phyloP scores from a whole-genome alignment of 2,797 vertebrate species.

The Selene dorsalis region DNA sequence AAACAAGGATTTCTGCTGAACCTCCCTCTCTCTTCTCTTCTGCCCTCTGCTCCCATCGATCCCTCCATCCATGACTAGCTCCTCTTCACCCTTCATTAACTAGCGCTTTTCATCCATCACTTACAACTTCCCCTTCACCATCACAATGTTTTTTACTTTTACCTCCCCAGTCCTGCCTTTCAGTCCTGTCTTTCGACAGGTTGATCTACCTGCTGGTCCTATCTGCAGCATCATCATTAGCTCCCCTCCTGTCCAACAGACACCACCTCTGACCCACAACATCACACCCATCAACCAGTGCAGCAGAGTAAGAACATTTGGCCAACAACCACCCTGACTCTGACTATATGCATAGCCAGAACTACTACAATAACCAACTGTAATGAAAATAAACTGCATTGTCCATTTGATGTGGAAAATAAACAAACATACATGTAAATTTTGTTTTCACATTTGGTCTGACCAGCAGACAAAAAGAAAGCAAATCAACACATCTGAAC shows the following conservation, averaged over 20 bases:
- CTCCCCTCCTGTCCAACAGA: slow-evolving; percentile 6
- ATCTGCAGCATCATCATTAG: slow-evolving; percentile 2
- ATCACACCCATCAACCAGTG: no score
- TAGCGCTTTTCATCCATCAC: slow-evolving; percentile 57
- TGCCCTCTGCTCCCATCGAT: slow-evolving; percentile 31
- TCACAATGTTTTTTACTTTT: slow-evolving; percentile 10
- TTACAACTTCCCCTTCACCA: slow-evolving; percentile 36
- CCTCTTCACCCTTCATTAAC: slow-evolving; percentile 72
- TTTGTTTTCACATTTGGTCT: neutral
- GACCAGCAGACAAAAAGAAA: neutral
- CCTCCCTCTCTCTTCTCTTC: slow-evolving; percentile 32
- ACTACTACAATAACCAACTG: no score
- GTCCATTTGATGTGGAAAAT: neutral
- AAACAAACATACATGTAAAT: no score
- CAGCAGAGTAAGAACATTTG: no score
- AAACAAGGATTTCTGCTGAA: slow-evolving; percentile 50
- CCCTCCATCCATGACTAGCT: slow-evolving; percentile 63
- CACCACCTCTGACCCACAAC: neutral
- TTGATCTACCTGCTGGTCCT: slow-evolving; percentile 29
- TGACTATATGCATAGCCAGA: no score
- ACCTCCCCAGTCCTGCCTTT: slow-evolving; percentile 22
- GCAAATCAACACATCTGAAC: neutral
- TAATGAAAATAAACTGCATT: neutral
- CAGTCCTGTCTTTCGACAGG: slow-evolving; percentile 21
- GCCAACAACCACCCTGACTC: neutral